Evolutionary conservation across 2,888 invertebrate genomes (phyloP).

Genomic region (Tenthredo scrophulariae): DNA sequence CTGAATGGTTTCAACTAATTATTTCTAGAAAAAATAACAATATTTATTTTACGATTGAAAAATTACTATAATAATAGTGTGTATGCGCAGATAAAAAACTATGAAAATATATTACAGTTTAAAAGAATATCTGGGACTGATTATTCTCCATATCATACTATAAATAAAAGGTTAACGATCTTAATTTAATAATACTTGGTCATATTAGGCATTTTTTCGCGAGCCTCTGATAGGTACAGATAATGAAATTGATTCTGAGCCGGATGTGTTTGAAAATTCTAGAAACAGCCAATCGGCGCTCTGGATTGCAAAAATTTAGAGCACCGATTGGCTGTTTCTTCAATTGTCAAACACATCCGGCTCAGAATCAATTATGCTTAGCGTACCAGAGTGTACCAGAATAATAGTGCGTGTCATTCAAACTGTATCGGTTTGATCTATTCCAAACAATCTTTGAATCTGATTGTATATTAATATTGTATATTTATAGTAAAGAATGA

Average conservation of each 20-base stretch:
- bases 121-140: background rate
- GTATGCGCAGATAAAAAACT: background rate
- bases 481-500: too few species aligned
- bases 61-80: constrained; percentile 13
- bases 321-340: too few species aligned
- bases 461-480: background rate
- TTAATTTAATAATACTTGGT: background rate
- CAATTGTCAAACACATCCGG: too few species aligned
- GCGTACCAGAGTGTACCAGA: too few species aligned
- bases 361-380: too few species aligned
- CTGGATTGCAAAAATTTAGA: too few species aligned
- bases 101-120: background rate
- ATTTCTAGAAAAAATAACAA: constrained; percentile 22
- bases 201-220: too few species aligned
- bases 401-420: too few species aligned
- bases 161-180: background rate
- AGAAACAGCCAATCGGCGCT: too few species aligned
- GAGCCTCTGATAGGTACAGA: too few species aligned
- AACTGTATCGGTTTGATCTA: background rate
- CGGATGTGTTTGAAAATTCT: too few species aligned
- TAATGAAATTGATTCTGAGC: too few species aligned
- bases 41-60: background rate
- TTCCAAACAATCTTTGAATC: background rate
- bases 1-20: background rate
- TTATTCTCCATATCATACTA: background rate